phyloP scores from a whole-genome alignment of 2,888 invertebrate species.

The Sesia apiformis region DNA sequence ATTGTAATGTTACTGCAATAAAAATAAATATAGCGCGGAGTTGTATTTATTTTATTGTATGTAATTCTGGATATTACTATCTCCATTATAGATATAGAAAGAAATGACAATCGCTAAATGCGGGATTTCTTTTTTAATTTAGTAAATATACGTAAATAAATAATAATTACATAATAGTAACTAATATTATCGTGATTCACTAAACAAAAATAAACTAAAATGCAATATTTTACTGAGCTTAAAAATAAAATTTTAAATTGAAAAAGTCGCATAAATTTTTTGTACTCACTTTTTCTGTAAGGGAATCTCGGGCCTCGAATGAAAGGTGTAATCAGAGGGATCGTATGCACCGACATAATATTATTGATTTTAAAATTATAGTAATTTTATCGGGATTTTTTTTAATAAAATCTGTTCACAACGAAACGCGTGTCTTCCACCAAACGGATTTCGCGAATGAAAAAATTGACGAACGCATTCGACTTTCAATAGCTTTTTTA shows the following conservation, averaged over 20 bases:
- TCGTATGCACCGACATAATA: slow-evolving; percentile 69
- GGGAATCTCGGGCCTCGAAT: slow-evolving; percentile 69
- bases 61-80: too few relatives aligned
- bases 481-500: slow-evolving; percentile 22
- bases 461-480: slow-evolving; percentile 46
- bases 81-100: too few relatives aligned
- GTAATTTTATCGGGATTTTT: not conserved
- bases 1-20: too few relatives aligned
- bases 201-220: not conserved
- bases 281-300: slow-evolving; percentile 65
- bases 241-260: not conserved
- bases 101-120: too few relatives aligned
- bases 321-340: slow-evolving; percentile 63
- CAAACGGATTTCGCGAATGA: slow-evolving; percentile 38
- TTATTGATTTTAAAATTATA: slow-evolving; percentile 11
- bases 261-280: not conserved
- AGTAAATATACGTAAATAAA: too few relatives aligned
- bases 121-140: too few relatives aligned
- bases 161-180: too few relatives aligned
- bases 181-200: too few relatives aligned
- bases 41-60: too few relatives aligned
- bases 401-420: slow-evolving; percentile 11
- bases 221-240: not conserved
- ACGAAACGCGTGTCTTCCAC: slow-evolving; percentile 28
- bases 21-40: too few relatives aligned